These are phyloP conservation scores for Drosophila saltans DNA, from an alignment of 1,140 invertebrate species.

Conservation along the genomic window DNA sequence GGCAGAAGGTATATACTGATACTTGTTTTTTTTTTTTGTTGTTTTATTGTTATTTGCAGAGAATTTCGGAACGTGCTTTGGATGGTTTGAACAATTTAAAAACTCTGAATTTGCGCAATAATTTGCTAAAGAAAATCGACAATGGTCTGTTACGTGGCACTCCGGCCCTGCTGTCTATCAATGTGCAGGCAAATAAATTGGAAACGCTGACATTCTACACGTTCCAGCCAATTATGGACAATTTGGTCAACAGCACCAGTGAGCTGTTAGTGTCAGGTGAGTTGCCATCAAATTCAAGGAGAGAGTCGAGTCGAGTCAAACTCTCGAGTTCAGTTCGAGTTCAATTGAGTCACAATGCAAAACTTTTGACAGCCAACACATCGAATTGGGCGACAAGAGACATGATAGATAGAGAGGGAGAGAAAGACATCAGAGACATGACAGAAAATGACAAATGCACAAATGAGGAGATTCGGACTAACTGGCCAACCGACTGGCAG, in stretches of 20 bases:
- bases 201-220: conserved; percentile 89
- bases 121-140: conserved; percentile 87
- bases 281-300: conserved; percentile 65
- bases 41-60: conserved; percentile 63
- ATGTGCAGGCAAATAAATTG: conserved; percentile 89
- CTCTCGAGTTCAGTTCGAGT: conserved; percentile 82
- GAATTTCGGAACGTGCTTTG: conserved; percentile 88
- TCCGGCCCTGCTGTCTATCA: conserved; percentile 87
- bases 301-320: too few species aligned
- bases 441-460: conserved; percentile 57
- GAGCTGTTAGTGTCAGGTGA: conserved; percentile 90
- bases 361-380: conserved; percentile 43
- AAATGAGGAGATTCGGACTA: conserved; percentile 26
- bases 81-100: conserved; percentile 87
- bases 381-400: conserved; percentile 3
- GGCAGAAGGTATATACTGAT: conserved; percentile 4
- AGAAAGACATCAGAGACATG: conserved; percentile 11
- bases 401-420: neutral
- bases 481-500: conserved; percentile 17
- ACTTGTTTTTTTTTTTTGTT: neutral
- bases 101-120: conserved; percentile 88
- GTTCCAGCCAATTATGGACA: conserved; percentile 88
- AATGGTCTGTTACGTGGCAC: conserved; percentile 87
- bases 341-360: conserved; percentile 2
- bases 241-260: conserved; percentile 88